Evolutionary conservation across 2,888 invertebrate genomes (phyloP), one percentile per base, ranked within the genome.

Genomic region (Caenorhabditis imperialis): DNA sequence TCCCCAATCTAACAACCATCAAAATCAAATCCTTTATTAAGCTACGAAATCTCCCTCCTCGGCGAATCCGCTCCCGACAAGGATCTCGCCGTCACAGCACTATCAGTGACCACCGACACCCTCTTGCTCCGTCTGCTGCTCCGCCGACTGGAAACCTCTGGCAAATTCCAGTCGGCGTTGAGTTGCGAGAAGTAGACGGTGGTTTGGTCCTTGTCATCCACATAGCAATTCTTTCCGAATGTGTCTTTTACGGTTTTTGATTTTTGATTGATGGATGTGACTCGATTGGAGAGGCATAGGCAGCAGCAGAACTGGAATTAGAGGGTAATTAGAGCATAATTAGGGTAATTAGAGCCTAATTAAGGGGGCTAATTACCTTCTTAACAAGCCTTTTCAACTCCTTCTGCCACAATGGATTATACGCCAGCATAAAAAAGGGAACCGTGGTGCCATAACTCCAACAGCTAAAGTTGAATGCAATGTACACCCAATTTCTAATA

Each of bases 401-500:
- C 22, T 62, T 72, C 10, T 75, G 57, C 78, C 75, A 78, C 20
- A 50, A 22, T 16, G 51, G 48, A 60, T 72, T 75, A 51, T 75
- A 75, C 6, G 61, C 57, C 14, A 60, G 47, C 78, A 78, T 75
- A 27, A 72, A 58, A 20, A 73, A 55, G 3, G 78, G 78, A 12
- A 78, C 73, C 22, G 69, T 30, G 20, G 72, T 65, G 10, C 78
- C 78, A 25, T 72, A 72, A 3, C 54, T 53, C 63, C 63, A 72
- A 42, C 72, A 72, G 25, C 72, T 42, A n/a, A 58, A 72, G 27
- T 79, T 79, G 60, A 79, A 79, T 7, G 67, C 65, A 12, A 79
- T 57, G 44, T 71, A 74, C 51, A 76, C 63, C 79, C 79, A 79
- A 48, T 76, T 79, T 30, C 57, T 25, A n/a, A 72, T 63, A 8